Percentiles rank a stretch among this genome's conserved stretches.
These are phyloP conservation scores for Tigriopus japonicus DNA, from an alignment of 1,140 invertebrate genomes.

Conservation along the genomic window DNA sequence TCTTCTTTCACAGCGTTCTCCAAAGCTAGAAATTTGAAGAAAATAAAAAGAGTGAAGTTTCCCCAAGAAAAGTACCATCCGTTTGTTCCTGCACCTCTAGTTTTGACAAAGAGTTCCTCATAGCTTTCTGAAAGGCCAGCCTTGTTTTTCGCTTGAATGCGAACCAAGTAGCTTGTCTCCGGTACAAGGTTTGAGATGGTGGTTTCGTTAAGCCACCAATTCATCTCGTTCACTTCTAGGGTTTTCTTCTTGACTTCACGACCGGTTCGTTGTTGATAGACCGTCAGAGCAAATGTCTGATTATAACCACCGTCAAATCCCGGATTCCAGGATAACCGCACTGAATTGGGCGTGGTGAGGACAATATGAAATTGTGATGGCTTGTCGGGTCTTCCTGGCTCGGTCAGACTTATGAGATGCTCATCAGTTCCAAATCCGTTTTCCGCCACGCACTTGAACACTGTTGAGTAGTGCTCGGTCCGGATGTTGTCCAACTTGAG, in stretches of 20 bases:
- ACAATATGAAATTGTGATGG: background rate
- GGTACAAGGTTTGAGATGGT: background rate
- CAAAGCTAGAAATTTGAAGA: background rate
- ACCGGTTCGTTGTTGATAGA: background rate
- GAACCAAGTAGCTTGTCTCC: background rate
- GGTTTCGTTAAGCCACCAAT: background rate
- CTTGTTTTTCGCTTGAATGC: slow-evolving; percentile 1
- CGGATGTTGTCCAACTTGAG: slow-evolving; percentile 1
- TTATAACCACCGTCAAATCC: slow-evolving; percentile 6
- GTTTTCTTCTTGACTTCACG: background rate
- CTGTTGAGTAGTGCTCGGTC: background rate
- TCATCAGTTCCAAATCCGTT: background rate
- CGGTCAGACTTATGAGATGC: background rate
- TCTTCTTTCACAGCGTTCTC: background rate
- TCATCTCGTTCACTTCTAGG: background rate
- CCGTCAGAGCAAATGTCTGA: background rate
- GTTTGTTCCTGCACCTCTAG: background rate
- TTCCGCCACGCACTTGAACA: background rate
- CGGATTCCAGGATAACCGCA: background rate
- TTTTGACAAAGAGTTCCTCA: no score
- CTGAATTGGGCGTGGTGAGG: background rate
- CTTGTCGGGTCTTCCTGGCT: background rate
- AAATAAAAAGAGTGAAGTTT: background rate
- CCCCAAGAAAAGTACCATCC: background rate
- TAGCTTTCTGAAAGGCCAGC: background rate